Conservation (phyloP, 2,113 vertebrate genomes). For the Ia io region DNA sequence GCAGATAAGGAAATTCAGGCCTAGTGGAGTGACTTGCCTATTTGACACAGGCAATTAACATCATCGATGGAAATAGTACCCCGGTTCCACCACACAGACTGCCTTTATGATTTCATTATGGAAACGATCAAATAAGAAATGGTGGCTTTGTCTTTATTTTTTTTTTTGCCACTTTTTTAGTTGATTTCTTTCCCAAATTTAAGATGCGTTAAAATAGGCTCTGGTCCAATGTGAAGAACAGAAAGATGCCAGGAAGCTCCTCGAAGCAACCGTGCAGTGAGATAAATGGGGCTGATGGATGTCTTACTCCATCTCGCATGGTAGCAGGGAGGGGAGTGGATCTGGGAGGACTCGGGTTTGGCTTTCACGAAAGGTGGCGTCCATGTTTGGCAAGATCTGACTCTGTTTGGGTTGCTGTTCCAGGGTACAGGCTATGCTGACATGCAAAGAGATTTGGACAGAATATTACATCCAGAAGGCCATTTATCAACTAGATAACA, state of each 20-base stretch:
- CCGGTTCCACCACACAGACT: not conserved
- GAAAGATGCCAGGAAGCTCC: not conserved
- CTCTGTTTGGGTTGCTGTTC: not conserved
- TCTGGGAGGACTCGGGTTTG: not conserved
- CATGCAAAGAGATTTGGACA: constrained; percentile 55
- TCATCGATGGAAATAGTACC: not conserved
- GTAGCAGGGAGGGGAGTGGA: not conserved
- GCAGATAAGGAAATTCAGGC: not conserved
- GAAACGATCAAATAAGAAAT: not conserved
- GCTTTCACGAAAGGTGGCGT: not conserved
- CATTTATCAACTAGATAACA: constrained; percentile 66
- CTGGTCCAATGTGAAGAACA: not conserved
- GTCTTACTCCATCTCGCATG: not conserved
- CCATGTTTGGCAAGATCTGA: not conserved
- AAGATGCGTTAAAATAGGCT: not conserved
- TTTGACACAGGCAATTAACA: not conserved
- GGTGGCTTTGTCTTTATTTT: not conserved
- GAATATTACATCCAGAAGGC: constrained; percentile 58
- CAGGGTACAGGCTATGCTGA: not conserved
- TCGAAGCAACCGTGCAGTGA: not conserved
- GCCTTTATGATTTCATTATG: not conserved
- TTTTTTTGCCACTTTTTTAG: not conserved
- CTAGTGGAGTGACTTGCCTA: not conserved
- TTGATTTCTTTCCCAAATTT: not conserved
- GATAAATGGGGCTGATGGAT: not conserved